Evolutionary conservation across 1,140 invertebrate genomes (phyloP), one percentile per base, ranked within the genome.

Genomic region (Spodoptera frugiperda): DNA sequence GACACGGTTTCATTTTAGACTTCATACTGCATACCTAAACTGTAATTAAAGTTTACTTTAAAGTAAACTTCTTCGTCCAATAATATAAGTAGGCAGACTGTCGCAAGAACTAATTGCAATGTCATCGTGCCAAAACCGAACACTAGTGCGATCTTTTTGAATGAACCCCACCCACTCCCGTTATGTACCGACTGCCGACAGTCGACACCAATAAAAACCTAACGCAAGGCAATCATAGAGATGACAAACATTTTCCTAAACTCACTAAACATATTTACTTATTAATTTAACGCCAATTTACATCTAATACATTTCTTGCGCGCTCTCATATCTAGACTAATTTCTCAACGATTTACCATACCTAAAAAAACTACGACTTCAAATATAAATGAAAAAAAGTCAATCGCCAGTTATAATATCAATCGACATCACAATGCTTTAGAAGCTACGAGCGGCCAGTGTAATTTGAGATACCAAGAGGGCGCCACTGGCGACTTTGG

Each of bases 281-380:
- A 48, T 15, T 61, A 73, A 73, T 73, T 73, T 73, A 59, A 73
- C 55, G 71, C 55, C 17, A 73, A 25, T 33, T 48, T 61, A 73
- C 44, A 73, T 30, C 71, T 25, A 44, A 73, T 59, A 49, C 55
- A 73, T 46, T 72, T 72, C 67, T 70, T 72, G 25, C 48, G 48
- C 70, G 33, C 9, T 72, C 33, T 72, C 33, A 57, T 57, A 72
- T 72, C 70, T 39, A 72, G 33, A 48, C 44, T 57, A 72, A 72
- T 46, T 72, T 44, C 44, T 57, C 33, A 57, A 57, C 53, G 53
- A 55, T 57, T 57, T 72, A 57, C 33, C 17, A 72, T 57, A 57
- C 53, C 15, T 57, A 11, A 71, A 57, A 70, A 70, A 70, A 54
- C n/a, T 65, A 72, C 33, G 59, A n/a, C 63, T 21, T 61, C 44